Conservation (phyloP, 2,797 vertebrate genomes). For the Rhinichthys osculus region DNA sequence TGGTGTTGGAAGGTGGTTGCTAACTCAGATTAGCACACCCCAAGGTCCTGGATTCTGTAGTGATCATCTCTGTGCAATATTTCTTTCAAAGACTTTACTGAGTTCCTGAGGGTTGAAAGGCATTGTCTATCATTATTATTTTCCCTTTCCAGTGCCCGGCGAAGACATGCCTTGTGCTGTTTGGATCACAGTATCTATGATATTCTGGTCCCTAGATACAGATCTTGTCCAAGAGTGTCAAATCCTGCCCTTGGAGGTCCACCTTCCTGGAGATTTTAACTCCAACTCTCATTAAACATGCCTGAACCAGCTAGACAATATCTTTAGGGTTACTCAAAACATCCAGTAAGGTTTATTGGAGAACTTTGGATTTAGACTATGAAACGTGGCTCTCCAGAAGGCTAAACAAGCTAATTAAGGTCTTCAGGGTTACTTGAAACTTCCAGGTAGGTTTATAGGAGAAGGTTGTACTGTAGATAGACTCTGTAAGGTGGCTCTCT, state of each 20-base stretch:
- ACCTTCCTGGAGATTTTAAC: not conserved
- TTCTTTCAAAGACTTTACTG: not conserved
- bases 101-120: not conserved
- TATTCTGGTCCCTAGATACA: not conserved
- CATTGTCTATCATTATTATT: not conserved
- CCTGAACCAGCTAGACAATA: not conserved
- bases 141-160: not conserved
- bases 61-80: not conserved
- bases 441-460: not conserved
- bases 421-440: not conserved
- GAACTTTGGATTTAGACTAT: conserved; percentile 1
- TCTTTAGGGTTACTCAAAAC: not conserved
- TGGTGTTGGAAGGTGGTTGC: not conserved
- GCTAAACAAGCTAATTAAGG: not conserved
- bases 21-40: not conserved
- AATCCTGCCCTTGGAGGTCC: not conserved
- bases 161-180: not conserved
- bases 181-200: not conserved
- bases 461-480: not conserved
- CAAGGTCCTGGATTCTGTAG: not conserved
- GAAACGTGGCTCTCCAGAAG: not conserved
- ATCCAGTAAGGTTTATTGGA: not conserved
- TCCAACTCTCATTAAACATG: not conserved
- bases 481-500: not conserved
- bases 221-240: not conserved